Evolutionary conservation across 1,140 invertebrate species (phyloP).

Genomic region (Adoxophyes honmai): DNA sequence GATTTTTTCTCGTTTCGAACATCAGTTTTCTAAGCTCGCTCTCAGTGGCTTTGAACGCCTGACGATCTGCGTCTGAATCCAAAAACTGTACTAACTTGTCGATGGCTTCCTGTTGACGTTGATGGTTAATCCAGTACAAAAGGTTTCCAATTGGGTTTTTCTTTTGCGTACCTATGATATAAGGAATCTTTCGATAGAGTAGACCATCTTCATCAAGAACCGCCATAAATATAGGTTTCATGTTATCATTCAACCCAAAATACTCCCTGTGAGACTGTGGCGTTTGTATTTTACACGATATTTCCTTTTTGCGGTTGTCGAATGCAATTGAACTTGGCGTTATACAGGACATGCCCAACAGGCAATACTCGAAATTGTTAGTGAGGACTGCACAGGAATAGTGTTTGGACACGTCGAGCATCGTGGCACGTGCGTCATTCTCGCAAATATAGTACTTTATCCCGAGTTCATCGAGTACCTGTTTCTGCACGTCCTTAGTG

Average conservation of each 20-base stretch:
- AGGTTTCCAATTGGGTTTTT: not conserved
- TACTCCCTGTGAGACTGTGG: not conserved
- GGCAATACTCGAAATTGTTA: slow-evolving; percentile 25
- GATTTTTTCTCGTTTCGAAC: slow-evolving; percentile 2
- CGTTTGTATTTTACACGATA: slow-evolving; percentile 20
- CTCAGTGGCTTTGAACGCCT: not conserved
- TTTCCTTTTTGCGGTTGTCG: slow-evolving; percentile 3
- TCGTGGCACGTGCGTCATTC: slow-evolving; percentile 22
- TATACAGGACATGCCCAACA: slow-evolving; percentile 29
- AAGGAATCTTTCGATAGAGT: not conserved
- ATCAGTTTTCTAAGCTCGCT: not conserved
- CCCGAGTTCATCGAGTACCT: slow-evolving; percentile 29
- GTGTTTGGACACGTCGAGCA: slow-evolving; percentile 24
- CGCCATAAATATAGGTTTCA: slow-evolving; percentile 7
- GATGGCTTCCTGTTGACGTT: not conserved
- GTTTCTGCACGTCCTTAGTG: slow-evolving; percentile 26
- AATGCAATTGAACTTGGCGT: slow-evolving; percentile 14
- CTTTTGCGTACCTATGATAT: not conserved
- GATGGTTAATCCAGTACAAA: not conserved
- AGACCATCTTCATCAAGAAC: slow-evolving; percentile 7
- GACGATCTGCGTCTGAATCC: not conserved
- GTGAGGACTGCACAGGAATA: slow-evolving; percentile 31
- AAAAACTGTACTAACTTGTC: not conserved
- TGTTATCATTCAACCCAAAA: not conserved
- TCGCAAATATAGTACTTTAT: slow-evolving; percentile 29